Evolutionary conservation across 2,797 vertebrate species (phyloP), one percentile per base, ranked within the genome.

Genomic region (Malacoraja senta): DNA sequence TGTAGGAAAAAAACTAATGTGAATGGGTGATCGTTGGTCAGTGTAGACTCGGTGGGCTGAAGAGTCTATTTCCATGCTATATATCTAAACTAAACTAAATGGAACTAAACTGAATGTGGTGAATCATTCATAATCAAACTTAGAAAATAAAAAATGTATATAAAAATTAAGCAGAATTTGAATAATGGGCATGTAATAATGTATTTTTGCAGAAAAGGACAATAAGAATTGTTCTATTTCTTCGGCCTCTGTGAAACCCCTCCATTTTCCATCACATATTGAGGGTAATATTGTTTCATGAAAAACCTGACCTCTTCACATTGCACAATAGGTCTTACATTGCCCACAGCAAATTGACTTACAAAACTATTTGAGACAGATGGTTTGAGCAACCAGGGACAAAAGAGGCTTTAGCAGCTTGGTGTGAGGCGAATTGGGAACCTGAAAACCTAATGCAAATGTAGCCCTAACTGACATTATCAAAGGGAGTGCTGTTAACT

Each of bases 331-430:
- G 2, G 35, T 35, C 63, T 88, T 68, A 15, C 35, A 38, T 88
- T 68, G 17, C n/a, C 61, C 19, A 17, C 13, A 35, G 84, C 17
- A 68, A 35, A 35, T 68, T 88, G 63, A 21, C n/a, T 88, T 2
- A 35, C 63, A 88, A 88, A 35, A 8, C 84, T 68, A 15, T 68
- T n/a, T 32, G n/a, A 21, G 65, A 88, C 84, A 88, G 84, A 32
- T 88, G 84, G 63, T 88, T 88, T n/a, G 65, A 88, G 84, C 84
- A 88, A 88, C 35, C 32, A 68, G 8, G 32, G 84, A 88, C 84
- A 88, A 68, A 68, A n/a, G 63, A 88, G 63, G 84, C 35, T 88
- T 88, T 88, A 88, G n/a, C 84, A 88, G n/a, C 15, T 88, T 88
- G 17, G 61, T 88, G 84, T 68, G 84, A 88, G 63, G 84, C 63